Evolutionary conservation across 2,888 invertebrate species (phyloP), one percentile per base, ranked within the genome.

Genomic region (Agrypnus murinus): DNA sequence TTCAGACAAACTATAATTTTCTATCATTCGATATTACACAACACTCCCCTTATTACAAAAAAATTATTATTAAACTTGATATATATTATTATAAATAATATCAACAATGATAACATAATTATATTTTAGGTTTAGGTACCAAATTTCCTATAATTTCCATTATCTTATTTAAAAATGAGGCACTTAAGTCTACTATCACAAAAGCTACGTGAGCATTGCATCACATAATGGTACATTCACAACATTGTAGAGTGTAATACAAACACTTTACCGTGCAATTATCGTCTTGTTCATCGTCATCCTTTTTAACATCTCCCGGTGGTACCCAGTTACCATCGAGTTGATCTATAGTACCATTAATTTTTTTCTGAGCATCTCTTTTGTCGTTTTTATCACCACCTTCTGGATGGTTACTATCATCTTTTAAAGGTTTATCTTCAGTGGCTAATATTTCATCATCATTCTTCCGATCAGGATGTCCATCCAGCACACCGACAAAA

Each of bases 181-280:
- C 17, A 19, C 32, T 36, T 55, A 55, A 55, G 55, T 70, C 70
- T 70, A 70, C 17, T 66, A 66, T 72, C 66, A 69, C 69, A 69
- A 69, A 14, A 58, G 45, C 34, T 66, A 19, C 31, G 31, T 59
- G 53, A 59, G 64, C 60, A 62, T 46, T 45, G 15, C 58, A 73
- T 78, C 74, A 81, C 73, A 80, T 77, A 57, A 82, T 79, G 71
- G 88, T 87, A 84, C 91, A 91, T 79, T 91, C 91, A 84, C 91
- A 91, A 79, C 91, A 91, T 81, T 90, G 89, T 75, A 91, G 84
- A 5, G 89, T 88, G 77, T 89, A 89, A 79, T 90, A 90, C 10
- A 91, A 84, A 77, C 91, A 91, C 78, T 89, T 89, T 2, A 91
- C 86, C 57, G 88, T 86, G 76, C 91, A 91, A 64, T 86, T 86